phyloP scores from a whole-genome alignment of 2,797 vertebrate genomes.

The Crotalus adamanteus region DNA sequence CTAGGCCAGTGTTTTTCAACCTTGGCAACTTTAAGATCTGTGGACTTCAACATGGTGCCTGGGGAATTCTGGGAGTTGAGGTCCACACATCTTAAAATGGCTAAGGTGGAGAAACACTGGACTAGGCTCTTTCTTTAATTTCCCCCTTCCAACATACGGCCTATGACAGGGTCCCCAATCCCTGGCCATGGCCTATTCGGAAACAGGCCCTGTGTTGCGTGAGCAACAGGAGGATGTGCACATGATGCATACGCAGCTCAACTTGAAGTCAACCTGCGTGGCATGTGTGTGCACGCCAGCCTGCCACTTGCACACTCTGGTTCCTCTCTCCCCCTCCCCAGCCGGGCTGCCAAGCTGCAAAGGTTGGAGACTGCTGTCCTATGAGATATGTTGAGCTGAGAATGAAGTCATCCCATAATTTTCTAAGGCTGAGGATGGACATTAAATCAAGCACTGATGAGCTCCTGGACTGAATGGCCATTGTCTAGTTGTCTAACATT shows the following conservation, averaged over 20 bases:
- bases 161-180: not conserved
- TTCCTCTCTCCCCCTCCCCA: not conserved
- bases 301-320: not conserved
- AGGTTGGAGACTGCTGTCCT: not conserved
- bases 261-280: not conserved
- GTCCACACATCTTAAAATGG: no score
- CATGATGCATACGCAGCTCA: no score
- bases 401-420: not conserved
- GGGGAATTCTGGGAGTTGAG: no score
- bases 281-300: accelerated
- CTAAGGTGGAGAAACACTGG: not conserved
- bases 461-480: not conserved
- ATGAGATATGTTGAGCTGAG: not conserved
- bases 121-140: not conserved
- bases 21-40: no score
- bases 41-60: no score
- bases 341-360: not conserved
- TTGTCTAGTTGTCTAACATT: not conserved
- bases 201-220: not conserved
- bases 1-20: no score
- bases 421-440: not conserved
- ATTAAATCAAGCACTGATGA: not conserved
- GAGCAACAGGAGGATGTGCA: not conserved
- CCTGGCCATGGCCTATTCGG: not conserved
- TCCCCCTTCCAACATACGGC: not conserved